Conservation (phyloP, 2,797 vertebrate species). For the Delichon dasypus region DNA sequence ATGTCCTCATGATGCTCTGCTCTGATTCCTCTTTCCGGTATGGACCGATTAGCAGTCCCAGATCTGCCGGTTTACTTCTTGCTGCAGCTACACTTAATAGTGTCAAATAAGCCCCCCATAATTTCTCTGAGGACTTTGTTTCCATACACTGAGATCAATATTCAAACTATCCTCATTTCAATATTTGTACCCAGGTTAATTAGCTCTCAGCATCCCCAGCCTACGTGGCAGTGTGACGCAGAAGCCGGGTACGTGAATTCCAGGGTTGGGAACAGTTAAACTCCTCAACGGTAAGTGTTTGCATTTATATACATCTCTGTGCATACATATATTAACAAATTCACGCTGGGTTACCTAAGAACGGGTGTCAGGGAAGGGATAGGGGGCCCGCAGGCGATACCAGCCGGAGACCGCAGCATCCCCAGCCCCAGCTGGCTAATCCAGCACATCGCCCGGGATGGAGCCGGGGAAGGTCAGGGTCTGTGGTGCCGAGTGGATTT, state of each 20-base stretch:
- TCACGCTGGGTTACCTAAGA: not conserved
- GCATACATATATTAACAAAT: not conserved
- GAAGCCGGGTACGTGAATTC: not conserved
- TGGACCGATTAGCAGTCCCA: not conserved
- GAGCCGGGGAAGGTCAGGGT: too few relatives aligned
- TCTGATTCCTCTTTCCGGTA: not conserved
- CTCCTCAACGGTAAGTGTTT: conserved; percentile 31
- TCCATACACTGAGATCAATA: not conserved
- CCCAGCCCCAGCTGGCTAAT: too few relatives aligned
- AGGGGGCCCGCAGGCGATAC: accelerated
- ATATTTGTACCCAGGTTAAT: conserved; percentile 29
- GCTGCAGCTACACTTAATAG: not conserved
- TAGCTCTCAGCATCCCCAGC: not conserved
- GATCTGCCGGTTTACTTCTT: not conserved
- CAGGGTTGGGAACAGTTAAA: not conserved
- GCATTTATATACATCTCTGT: not conserved
- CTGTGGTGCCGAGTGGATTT: not conserved
- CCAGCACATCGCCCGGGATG: accelerated
- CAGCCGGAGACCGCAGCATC: not conserved
- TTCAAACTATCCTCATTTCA: conserved; percentile 15
- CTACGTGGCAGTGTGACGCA: not conserved
- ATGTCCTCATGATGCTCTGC: not conserved
- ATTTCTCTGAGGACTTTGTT: not conserved
- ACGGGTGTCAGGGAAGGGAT: not conserved
- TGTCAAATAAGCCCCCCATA: not conserved